Evolutionary conservation across 2,888 invertebrate species (phyloP).

Genomic region (Drosophila stalkeri): DNA sequence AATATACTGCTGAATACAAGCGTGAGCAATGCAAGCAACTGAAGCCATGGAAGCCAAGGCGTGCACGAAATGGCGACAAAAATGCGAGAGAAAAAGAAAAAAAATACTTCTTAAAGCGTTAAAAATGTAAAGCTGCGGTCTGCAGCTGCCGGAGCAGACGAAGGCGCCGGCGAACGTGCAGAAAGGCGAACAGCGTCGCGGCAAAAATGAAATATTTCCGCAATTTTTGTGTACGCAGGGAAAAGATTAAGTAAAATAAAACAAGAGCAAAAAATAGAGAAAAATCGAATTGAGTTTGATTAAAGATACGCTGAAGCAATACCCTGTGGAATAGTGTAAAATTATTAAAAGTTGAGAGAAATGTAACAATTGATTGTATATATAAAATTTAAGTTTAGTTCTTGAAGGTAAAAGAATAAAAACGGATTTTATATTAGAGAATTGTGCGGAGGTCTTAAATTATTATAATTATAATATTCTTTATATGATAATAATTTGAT

Average conservation of each 20-base stretch:
- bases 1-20: slow-evolving; percentile 27
- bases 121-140: slow-evolving; percentile 63
- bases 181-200: slow-evolving; percentile 24
- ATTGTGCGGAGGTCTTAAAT: too few relatives aligned
- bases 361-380: background rate
- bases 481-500: too few relatives aligned
- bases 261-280: slow-evolving; percentile 11
- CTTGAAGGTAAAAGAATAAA: background rate
- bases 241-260: slow-evolving; percentile 9
- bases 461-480: too few relatives aligned
- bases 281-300: slow-evolving; percentile 15
- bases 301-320: slow-evolving; percentile 11
- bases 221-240: slow-evolving; percentile 42
- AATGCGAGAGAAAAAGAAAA: slow-evolving; percentile 35
- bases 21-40: slow-evolving; percentile 38
- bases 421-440: too few relatives aligned
- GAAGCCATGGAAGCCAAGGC: slow-evolving; percentile 22
- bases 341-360: background rate
- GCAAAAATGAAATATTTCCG: slow-evolving; percentile 61
- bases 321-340: slow-evolving; percentile 10
- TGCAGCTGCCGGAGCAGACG: background rate
- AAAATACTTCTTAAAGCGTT: slow-evolving; percentile 64
- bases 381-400: background rate
- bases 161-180: background rate
- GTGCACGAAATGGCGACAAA: slow-evolving; percentile 69